Percentiles rank a stretch among this genome's conserved stretches.
Conservation (phyloP, 2,888 invertebrate species). For the Agrotis segetum region DNA sequence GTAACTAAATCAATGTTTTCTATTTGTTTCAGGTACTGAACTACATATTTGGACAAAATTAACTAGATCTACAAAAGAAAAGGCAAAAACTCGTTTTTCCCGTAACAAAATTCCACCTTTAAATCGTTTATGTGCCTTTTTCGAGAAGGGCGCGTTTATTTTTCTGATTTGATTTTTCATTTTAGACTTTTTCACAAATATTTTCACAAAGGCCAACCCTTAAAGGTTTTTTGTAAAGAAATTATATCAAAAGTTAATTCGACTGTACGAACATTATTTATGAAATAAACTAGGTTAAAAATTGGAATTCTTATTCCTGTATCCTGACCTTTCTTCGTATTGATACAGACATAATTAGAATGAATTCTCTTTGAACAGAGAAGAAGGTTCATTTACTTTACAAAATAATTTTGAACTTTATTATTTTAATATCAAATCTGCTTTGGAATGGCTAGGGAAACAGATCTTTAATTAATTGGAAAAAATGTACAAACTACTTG, state of each 20-base stretch:
- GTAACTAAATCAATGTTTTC: slow-evolving; percentile 46
- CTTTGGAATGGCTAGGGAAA: not conserved
- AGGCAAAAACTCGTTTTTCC: slow-evolving; percentile 17
- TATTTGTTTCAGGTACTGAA: slow-evolving; percentile 63
- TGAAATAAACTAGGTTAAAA: slow-evolving; percentile 24
- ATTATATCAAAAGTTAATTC: slow-evolving; percentile 39
- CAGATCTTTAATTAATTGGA: not conserved
- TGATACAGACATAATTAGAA: slow-evolving; percentile 6
- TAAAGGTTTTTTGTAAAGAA: slow-evolving; percentile 26
- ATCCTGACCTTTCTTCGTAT: slow-evolving; percentile 8
- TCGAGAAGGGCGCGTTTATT: slow-evolving; percentile 39
- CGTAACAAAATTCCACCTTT: slow-evolving; percentile 47
- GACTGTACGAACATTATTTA: slow-evolving; percentile 30
- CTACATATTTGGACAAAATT: slow-evolving; percentile 43
- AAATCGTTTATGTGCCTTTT: slow-evolving; percentile 42
- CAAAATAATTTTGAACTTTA: not conserved
- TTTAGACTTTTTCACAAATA: slow-evolving; percentile 49
- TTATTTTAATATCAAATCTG: not conserved
- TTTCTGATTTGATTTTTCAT: slow-evolving; percentile 50
- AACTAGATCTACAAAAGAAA: slow-evolving; percentile 43
- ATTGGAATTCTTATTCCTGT: not conserved
- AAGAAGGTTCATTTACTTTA: not conserved
- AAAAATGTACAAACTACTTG: not conserved
- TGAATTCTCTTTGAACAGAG: not conserved
- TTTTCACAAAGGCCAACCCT: slow-evolving; percentile 42